Base-by-base conservation (phyloP, 53 echinoderm and acorn worm species). In the Luidia sarsii region DNA sequence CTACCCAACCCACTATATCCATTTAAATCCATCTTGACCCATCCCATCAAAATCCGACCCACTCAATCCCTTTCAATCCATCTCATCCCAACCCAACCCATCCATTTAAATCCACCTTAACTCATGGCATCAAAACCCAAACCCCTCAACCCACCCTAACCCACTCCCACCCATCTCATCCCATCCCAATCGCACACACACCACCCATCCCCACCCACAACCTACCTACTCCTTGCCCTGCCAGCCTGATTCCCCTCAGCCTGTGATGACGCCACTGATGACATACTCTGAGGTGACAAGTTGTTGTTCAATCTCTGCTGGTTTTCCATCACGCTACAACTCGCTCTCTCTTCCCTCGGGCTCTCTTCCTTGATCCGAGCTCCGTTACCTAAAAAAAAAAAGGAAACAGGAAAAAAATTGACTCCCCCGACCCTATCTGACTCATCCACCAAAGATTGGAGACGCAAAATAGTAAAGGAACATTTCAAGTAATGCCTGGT, bases 361-460 rank as follows among this genome's bases (percentile, higher is more conserved):
- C 28, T 49, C 49, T 83, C 83, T n/a, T 68, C 83, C 29, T 83
- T 83, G 33, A 83, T 34, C 15, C 72, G 72, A 38, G 72, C 25
- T 5, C 72, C 72, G 13, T 72, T 72, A 53, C 72, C 72, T 72
- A n/a, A n/a, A n/a, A n/a, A n/a, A n/a, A n/a, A n/a, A n/a, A n/a
- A n/a, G n/a, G n/a, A n/a, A n/a, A n/a, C n/a, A n/a, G n/a, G n/a
- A n/a, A n/a, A n/a, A n/a, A n/a, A n/a, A n/a, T n/a, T n/a, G n/a
- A n/a, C n/a, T n/a, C n/a, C n/a, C n/a, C n/a, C n/a, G n/a, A n/a
- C n/a, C n/a, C n/a, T n/a, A n/a, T n/a, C n/a, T n/a, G n/a, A n/a
- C n/a, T n/a, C n/a, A n/a, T n/a, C n/a, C n/a, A n/a, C n/a, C n/a
- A n/a, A n/a, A n/a, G 61, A 61, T 16, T 18, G n/a, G 14, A 9